These are phyloP conservation scores for Hydractinia symbiolongicarpus DNA, from an alignment of 30 jellyfish, hydroid and myxozoan genomes.

Conservation along the genomic window DNA sequence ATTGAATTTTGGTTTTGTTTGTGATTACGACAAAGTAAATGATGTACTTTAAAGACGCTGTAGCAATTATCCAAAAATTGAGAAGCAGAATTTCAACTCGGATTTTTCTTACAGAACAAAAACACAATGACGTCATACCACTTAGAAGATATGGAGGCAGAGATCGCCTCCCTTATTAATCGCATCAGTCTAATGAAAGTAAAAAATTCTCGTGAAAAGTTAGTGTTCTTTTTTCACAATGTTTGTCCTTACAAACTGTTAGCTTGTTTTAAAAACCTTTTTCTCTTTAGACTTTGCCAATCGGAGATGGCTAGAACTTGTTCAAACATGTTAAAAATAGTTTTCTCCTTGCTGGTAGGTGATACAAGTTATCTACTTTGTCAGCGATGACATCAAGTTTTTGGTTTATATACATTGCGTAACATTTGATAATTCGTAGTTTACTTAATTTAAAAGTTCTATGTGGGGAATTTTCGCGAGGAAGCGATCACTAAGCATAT, in stretches of 20 bases:
- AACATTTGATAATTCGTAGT: too few species aligned
- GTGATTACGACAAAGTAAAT: too few species aligned
- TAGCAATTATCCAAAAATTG: too few species aligned
- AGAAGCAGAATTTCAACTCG: too few species aligned
- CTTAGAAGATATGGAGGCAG: conserved; percentile 82
- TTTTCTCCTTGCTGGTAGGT: conserved; percentile 54
- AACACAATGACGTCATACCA: conserved; percentile 53
- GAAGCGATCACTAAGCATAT: too few species aligned
- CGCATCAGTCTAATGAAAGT: conserved; percentile 62
- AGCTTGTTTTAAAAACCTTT: background rate
- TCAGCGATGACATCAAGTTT: background rate
- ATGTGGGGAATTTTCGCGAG: too few species aligned
- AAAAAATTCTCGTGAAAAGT: conserved; percentile 76
- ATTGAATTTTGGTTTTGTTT: background rate
- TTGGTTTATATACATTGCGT: too few species aligned
- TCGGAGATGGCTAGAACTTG: conserved; percentile 92
- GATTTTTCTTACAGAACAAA: conserved; percentile 31
- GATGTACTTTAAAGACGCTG: too few species aligned
- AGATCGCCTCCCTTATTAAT: conserved; percentile 65
- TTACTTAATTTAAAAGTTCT: too few species aligned
- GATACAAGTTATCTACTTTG: conserved; percentile 9
- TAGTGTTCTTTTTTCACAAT: background rate
- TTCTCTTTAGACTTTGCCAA: conserved; percentile 65
- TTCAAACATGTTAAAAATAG: conserved; percentile 77
- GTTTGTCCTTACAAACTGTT: background rate